Base-by-base conservation (phyloP, 2,797 vertebrate genomes). In the Syngnathus acus region DNA sequence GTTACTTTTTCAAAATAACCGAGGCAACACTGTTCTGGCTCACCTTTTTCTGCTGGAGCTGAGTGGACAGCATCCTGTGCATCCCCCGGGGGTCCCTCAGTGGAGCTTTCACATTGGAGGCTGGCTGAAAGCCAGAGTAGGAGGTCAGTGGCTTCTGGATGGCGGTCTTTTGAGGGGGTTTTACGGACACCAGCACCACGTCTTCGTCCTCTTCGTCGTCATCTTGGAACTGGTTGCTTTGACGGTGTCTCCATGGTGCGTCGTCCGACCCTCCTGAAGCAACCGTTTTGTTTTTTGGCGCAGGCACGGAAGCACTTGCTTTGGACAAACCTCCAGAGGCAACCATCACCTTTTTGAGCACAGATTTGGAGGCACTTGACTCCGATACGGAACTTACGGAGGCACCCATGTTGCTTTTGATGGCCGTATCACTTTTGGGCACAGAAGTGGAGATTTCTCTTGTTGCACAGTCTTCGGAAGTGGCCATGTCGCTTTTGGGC, bases 11-110 rank as follows among this genome's bases (percentile, higher is more conserved):
- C 42, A 13, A 43, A 11, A 11, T 43, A 43, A 43, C 10, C 13
- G 42, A 10, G 42, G 42, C 42, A 43, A 11, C 10, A 13, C 13
- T 37, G 61, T 62, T 11, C 9, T 6, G 19, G n/a, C 68, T 78
- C 7, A 97, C 97, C 94, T 96, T 95, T 70, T 94, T 97, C 77
- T 95, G 93, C 57, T 91, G 91, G 54, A 98, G 92, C 65, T 98
- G 92, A 1, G 84, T 64, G 1, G 85, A 75, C 55, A 97, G 92
- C 67, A 86, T 78, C 37, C 58, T 81, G 55, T 77, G 89, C 62
- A 93, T 82, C 53, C 73, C 83, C 68, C 54, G 75, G 2, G 82
- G 67, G 71, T 91, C 84, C 17, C 73, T 6, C 68, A 48, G 26
- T 73, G 58, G 78, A 64, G 37, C 68, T 65, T 78, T 76, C 63